Base-by-base conservation (phyloP, 2,888 invertebrate species). In the Lordiphosa fenestrarum region DNA sequence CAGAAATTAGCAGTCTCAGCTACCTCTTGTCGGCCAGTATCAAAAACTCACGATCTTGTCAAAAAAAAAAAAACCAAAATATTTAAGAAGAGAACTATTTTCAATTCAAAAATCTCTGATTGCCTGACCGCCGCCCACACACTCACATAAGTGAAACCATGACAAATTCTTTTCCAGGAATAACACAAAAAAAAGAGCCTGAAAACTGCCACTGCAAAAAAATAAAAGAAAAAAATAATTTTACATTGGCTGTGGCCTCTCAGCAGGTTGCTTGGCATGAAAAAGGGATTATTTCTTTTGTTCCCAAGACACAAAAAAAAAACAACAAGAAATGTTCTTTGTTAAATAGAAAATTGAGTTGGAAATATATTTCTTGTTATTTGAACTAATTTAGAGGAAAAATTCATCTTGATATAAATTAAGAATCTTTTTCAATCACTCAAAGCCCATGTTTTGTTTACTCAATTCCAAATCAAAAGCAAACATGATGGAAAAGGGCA, bases 361-460 rank as follows among this genome's bases (percentile, higher is more conserved):
- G 13, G 38, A 30, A 38, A 3, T 38, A n/a, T 15, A 6, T 9
- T 15, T 10, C 9, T 15, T 15, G 15, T 19, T 38, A 15, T 36
- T 9, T n/a, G 9, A 30, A 54, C 37, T 19, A 35, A 10, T 36
- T 41, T 53, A 7, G 33, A 2, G 15, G n/a, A n/a, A 6, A 41
- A 15, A 33, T 15, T 38, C 42, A 12, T n/a, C 40, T 10, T 13
- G 6, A 30, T 30, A 30, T 30, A 7, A 30, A 30, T 30, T 30
- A 30, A 49, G 48, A 48, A 21, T 44, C 46, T 38, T 56, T 54
- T 30, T 30, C 30, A 30, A 30, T 30, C 30, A 30, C 30, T 30
- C 30, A 30, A 30, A 30, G 30, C 3, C 30, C 30, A 30, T 30
- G 30, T 30, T 30, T 67, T 82, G 66, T 73, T 77, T 77, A 73